Evolutionary conservation across 2,113 vertebrate genomes (phyloP).

Genomic region (Myrmecobius fasciatus): DNA sequence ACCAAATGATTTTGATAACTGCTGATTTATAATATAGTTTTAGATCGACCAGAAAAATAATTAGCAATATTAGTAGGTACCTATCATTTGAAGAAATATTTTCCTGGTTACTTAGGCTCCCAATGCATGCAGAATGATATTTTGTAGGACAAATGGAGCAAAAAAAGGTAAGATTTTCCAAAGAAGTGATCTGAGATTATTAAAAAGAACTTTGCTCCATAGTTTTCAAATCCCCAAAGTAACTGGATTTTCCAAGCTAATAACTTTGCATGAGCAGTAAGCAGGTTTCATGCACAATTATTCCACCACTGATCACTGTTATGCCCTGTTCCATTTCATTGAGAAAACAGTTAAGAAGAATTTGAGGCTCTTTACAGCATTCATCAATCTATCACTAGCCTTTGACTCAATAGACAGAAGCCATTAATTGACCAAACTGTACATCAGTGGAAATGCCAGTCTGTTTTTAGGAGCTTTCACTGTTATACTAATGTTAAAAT

Average conservation of each 20-base stretch:
- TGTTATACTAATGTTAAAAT: background rate
- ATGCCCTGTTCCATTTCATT: background rate
- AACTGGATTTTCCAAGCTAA: background rate
- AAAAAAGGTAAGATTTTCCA: background rate
- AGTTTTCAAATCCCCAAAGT: background rate
- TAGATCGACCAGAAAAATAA: background rate
- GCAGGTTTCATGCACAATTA: background rate
- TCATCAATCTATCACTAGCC: background rate
- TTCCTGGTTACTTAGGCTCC: background rate
- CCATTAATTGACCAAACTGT: background rate
- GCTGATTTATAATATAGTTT: too few relatives aligned
- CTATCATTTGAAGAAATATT: background rate
- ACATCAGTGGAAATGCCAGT: background rate
- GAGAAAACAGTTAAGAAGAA: conserved; percentile 1
- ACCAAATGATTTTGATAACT: too few relatives aligned
- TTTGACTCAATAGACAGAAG: background rate
- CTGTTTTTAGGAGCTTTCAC: background rate
- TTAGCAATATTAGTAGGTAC: background rate
- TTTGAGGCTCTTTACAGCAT: background rate
- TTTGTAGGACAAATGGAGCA: background rate
- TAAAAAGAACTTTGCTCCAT: background rate
- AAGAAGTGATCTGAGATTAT: background rate
- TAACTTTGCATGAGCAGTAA: background rate
- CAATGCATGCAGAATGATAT: background rate
- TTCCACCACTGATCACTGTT: background rate